Conservation (phyloP, 2,888 invertebrate species). For the Lasioglossum zephyrum region DNA sequence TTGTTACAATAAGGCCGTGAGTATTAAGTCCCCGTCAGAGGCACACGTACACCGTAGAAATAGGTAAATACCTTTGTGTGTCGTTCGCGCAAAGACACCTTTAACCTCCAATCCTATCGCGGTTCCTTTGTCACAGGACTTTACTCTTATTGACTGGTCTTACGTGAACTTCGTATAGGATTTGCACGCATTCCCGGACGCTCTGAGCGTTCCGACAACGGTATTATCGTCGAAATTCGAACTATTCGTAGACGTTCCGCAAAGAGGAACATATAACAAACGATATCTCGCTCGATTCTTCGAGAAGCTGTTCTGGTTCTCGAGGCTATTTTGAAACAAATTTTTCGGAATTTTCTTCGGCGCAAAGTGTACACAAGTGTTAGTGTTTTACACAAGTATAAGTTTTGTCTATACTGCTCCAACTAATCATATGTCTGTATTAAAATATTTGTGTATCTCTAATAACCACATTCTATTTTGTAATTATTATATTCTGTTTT, state of each 20-base stretch:
- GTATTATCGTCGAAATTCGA: not conserved
- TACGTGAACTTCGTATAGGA: not conserved
- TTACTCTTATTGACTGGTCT: slow-evolving; percentile 9
- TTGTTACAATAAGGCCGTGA: slow-evolving; percentile 8
- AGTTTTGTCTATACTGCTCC: no score
- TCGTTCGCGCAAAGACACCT: slow-evolving; percentile 26
- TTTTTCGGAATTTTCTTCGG: no score
- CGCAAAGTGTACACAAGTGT: no score
- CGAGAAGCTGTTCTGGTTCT: not conserved
- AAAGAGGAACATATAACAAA: not conserved
- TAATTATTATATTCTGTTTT: no score
- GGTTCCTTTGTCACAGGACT: slow-evolving; percentile 28
- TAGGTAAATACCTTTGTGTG: slow-evolving; percentile 40
- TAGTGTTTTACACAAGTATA: no score
- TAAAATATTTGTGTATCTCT: no score
- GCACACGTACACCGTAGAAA: slow-evolving; percentile 25
- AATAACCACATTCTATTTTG: no score
- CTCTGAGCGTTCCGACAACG: not conserved
- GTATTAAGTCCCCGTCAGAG: slow-evolving; percentile 29
- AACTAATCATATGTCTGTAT: no score
- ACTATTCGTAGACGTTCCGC: not conserved
- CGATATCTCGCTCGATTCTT: not conserved
- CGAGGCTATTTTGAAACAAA: no score
- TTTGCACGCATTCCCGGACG: not conserved
- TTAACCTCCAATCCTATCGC: slow-evolving; percentile 41